These are phyloP conservation scores for Redunca redunca DNA, from an alignment of 2,113 vertebrate species.

Conservation along the genomic window DNA sequence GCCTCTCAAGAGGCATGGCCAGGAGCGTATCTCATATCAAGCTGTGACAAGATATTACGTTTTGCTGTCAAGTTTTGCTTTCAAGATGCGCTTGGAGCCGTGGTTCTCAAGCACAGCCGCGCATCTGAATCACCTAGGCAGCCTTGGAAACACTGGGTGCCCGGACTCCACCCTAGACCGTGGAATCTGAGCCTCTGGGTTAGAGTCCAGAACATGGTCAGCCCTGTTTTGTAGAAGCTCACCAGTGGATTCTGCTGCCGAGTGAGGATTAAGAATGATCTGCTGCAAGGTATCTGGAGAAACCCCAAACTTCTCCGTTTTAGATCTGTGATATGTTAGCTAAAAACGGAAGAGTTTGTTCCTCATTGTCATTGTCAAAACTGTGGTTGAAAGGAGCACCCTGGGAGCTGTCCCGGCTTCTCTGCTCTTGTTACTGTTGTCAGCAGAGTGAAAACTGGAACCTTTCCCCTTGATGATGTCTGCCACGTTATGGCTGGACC, in stretches of 20 bases:
- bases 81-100: not conserved
- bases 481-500: conserved; percentile 11
- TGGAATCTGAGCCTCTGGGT: not conserved
- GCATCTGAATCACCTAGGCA: not conserved
- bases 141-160: not conserved
- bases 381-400: not conserved
- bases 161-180: too few relatives aligned
- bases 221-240: not conserved
- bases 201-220: not conserved
- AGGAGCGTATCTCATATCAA: not conserved
- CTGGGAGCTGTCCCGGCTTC: not conserved
- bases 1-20: not conserved
- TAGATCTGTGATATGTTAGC: not conserved
- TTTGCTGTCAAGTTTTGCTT: not conserved
- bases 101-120: not conserved
- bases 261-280: not conserved
- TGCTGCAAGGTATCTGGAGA: not conserved
- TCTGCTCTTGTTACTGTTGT: not conserved
- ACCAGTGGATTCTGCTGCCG: not conserved
- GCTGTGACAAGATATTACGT: not conserved
- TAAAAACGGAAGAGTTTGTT: not conserved
- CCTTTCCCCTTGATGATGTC: not conserved
- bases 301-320: not conserved
- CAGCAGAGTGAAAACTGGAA: conserved; percentile 17
- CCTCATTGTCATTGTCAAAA: not conserved